A percentile compares a stretch with the other conserved stretches of the same genome.
Conservation (phyloP, 2,797 vertebrate genomes). For the Anableps anableps region DNA sequence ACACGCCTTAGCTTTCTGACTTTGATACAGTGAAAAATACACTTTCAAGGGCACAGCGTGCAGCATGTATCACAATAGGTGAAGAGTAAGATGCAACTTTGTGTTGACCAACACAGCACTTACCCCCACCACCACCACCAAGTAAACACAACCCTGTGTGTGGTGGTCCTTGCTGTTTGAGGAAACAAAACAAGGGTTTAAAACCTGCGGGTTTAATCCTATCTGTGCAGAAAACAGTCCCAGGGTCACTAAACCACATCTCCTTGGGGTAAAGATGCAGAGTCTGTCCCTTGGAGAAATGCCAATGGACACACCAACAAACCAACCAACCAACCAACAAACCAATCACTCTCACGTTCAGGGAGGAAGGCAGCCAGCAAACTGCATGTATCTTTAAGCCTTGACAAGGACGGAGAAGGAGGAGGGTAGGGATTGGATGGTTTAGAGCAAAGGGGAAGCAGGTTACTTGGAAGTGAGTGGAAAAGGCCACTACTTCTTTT, state of each 20-base stretch:
- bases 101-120: slow-evolving; percentile 25
- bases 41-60: slow-evolving; percentile 63
- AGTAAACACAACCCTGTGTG: slow-evolving; percentile 61
- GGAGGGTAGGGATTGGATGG: slow-evolving; percentile 17
- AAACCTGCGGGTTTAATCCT: slow-evolving; percentile 77
- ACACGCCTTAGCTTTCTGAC: slow-evolving; percentile 36
- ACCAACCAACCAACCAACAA: slow-evolving; percentile 24
- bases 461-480: slow-evolving; percentile 50
- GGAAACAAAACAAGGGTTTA: slow-evolving; percentile 74
- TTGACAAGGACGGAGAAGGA: slow-evolving; percentile 49
- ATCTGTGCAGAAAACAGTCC: slow-evolving; percentile 66
- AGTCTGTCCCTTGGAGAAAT: slow-evolving; percentile 56
- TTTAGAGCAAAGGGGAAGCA: slow-evolving; percentile 24
- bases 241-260: slow-evolving; percentile 70
- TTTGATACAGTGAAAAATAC: slow-evolving; percentile 46
- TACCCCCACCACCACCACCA: slow-evolving; percentile 21
- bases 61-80: slow-evolving; percentile 56
- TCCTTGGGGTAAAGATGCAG: slow-evolving; percentile 60
- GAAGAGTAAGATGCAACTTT: slow-evolving; percentile 60
- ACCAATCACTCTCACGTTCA: slow-evolving; percentile 39
- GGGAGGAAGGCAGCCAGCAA: slow-evolving; percentile 44
- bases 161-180: slow-evolving; percentile 62
- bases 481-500: slow-evolving; percentile 52
- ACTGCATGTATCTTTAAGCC: slow-evolving; percentile 61
- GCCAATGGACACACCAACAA: slow-evolving; percentile 25